Evolutionary conservation across 2,888 invertebrate genomes (phyloP).

Genomic region (Caenorhabditis sp.): DNA sequence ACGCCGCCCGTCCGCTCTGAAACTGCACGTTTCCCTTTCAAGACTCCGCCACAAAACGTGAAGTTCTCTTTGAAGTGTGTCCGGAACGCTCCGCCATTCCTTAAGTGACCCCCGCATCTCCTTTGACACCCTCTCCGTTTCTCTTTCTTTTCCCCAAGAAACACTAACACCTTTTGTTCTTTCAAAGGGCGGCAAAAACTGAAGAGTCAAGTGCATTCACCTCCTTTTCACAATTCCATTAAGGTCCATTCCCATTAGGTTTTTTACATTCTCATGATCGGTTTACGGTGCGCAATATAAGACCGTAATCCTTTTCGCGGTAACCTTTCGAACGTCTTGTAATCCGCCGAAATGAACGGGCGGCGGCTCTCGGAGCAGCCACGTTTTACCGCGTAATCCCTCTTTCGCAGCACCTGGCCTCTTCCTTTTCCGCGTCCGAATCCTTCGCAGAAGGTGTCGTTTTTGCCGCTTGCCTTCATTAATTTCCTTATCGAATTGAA

Average conservation of each 20-base stretch:
- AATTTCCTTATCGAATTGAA: conserved; percentile 44
- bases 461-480: conserved; percentile 10
- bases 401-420: background rate
- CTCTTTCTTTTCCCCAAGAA: no score
- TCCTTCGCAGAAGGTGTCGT: conserved; percentile 21
- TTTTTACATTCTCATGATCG: no score
- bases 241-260: no score
- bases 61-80: background rate
- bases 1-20: background rate
- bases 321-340: background rate
- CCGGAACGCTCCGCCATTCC: conserved; percentile 7
- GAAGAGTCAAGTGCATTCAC: conserved; percentile 10
- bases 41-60: background rate
- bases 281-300: no score
- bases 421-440: background rate
- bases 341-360: background rate
- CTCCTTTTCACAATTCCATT: conserved; percentile 1
- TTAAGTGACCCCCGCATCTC: conserved; percentile 10
- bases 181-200: no score
- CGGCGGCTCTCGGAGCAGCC: background rate
- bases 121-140: background rate
- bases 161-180: conserved; percentile 29
- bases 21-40: background rate
- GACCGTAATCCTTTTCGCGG: background rate
- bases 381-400: background rate